Evolutionary conservation across 2,888 invertebrate species (phyloP).

Genomic region (Muschampia plurimacula): DNA sequence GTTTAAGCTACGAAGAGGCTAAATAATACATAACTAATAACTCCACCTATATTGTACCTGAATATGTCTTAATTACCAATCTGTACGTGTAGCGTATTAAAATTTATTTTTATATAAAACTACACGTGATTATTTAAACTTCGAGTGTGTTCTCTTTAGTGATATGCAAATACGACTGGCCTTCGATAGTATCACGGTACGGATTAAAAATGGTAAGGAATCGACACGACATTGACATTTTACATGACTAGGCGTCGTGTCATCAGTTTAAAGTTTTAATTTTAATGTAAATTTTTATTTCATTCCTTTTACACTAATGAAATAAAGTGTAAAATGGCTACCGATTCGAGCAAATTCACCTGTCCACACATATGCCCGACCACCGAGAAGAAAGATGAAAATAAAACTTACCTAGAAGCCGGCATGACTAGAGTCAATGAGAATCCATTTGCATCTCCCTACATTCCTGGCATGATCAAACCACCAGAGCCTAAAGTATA

Average conservation of each 20-base stretch:
- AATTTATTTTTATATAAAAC: too few relatives aligned
- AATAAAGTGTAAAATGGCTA: conserved; percentile 61
- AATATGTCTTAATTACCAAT: too few relatives aligned
- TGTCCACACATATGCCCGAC: conserved; percentile 71
- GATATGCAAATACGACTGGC: conserved; percentile 19
- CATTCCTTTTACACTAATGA: not conserved
- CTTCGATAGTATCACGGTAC: not conserved
- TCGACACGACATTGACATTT: conserved; percentile 34
- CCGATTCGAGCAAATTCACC: conserved; percentile 48
- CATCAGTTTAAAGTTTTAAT: conserved; percentile 23
- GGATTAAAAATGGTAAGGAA: conserved; percentile 23
- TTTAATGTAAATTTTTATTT: conserved; percentile 13
- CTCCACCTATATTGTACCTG: too few relatives aligned
- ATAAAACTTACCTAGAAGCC: conserved; percentile 51
- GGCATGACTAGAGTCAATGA: conserved; percentile 45
- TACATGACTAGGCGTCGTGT: not conserved
- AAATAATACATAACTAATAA: too few relatives aligned
- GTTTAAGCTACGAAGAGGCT: too few relatives aligned
- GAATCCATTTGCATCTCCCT: conserved; percentile 55
- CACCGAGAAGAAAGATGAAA: conserved; percentile 22
- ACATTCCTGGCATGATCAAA: conserved; percentile 66
- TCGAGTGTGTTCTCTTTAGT: not conserved
- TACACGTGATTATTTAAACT: not conserved
- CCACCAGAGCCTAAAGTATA: conserved; percentile 65
- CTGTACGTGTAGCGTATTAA: too few relatives aligned